phyloP scores from a whole-genome alignment of 2,113 vertebrate genomes.

The Corydoras maculifer region DNA sequence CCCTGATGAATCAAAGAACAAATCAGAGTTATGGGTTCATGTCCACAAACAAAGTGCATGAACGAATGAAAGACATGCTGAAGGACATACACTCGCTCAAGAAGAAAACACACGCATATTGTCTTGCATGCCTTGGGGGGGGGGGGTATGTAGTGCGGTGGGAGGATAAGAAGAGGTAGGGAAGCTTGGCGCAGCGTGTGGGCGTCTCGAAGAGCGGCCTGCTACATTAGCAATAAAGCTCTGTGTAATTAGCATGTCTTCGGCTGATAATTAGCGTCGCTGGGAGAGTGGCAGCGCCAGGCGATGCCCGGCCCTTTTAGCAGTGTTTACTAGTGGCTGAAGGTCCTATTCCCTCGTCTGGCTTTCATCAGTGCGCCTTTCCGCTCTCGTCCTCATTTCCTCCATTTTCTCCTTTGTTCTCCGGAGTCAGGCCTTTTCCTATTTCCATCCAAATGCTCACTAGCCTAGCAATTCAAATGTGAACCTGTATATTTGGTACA shows the following conservation, averaged over 20 bases:
- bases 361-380: conserved; percentile 10
- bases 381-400: too few species aligned
- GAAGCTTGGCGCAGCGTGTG: conserved; percentile 63
- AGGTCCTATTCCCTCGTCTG: conserved; percentile 52
- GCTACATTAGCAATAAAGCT: conserved; percentile 81
- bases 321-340: conserved; percentile 68
- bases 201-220: conserved; percentile 73
- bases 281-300: conserved; percentile 69
- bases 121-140: conserved; percentile 53
- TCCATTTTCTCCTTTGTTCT: too few species aligned
- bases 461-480: too few species aligned
- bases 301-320: conserved; percentile 61
- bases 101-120: neutral
- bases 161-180: conserved; percentile 72
- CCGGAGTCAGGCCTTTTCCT: too few species aligned
- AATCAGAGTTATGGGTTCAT: too few species aligned
- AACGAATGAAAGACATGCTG: neutral
- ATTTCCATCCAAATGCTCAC: too few species aligned
- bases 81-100: too few species aligned
- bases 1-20: neutral
- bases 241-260: conserved; percentile 82
- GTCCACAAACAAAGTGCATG: too few species aligned
- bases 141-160: conserved; percentile 48
- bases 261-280: conserved; percentile 81
- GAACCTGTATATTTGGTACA: too few species aligned